phyloP scores from a whole-genome alignment of 1,140 invertebrate species.

The Ectropis grisescens region DNA sequence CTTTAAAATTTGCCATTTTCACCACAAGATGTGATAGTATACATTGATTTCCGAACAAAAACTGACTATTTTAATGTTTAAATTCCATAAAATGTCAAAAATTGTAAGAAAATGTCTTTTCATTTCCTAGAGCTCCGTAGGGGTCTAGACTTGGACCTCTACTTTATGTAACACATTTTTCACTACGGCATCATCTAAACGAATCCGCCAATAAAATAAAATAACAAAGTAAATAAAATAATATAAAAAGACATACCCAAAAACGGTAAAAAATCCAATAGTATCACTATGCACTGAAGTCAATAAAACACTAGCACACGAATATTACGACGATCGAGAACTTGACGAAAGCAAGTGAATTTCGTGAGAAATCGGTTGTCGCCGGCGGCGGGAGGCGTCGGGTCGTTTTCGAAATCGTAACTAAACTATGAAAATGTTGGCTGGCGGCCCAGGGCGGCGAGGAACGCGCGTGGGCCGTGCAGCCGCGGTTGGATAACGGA shows the following conservation, averaged over 20 bases:
- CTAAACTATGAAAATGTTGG: conserved; percentile 67
- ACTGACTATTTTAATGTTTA: no score
- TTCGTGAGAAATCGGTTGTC: conserved; percentile 45
- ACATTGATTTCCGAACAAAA: no score
- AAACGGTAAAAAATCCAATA: conserved; percentile 38
- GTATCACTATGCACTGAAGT: conserved; percentile 36
- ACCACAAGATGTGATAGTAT: no score
- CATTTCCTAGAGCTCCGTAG: no score
- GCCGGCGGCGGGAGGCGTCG: conserved; percentile 66
- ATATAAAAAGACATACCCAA: conserved; percentile 31
- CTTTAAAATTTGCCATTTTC: no score
- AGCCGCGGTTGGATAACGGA: conserved; percentile 46
- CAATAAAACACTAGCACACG: conserved; percentile 35
- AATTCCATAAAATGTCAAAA: no score
- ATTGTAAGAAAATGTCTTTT: no score
- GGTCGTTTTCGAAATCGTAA: conserved; percentile 69
- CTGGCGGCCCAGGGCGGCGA: conserved; percentile 43
- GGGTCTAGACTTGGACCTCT: no score
- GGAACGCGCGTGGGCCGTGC: conserved; percentile 56
- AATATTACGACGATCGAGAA: conserved; percentile 30
- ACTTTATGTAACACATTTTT: no score
- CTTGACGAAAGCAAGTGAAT: conserved; percentile 47
- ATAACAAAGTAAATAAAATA: no score
- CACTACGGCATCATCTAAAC: no score
- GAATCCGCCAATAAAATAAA: no score